phyloP scores from a whole-genome alignment of 2,888 invertebrate species.

The Noctuana brunneofusca region DNA sequence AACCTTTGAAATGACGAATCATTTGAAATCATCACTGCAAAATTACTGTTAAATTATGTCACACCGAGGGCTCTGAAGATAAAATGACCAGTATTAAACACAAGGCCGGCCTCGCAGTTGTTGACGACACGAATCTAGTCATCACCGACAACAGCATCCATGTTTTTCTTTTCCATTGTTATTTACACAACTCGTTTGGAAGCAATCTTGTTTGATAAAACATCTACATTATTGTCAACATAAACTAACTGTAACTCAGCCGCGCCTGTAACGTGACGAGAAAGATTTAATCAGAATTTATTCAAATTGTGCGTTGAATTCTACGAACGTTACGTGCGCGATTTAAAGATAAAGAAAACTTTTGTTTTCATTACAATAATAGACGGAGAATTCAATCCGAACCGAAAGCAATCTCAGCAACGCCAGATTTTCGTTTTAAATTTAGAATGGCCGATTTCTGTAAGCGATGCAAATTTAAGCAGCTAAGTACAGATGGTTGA shows the following conservation, averaged over 20 bases:
- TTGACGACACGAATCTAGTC: constrained; percentile 3
- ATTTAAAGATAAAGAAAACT: constrained; percentile 32
- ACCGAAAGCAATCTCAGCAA: constrained; percentile 1
- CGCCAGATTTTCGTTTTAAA: constrained; percentile 15
- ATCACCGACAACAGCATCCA: constrained; percentile 10
- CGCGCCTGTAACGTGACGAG: constrained; percentile 32
- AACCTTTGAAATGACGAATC: not conserved
- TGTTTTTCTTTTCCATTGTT: constrained; percentile 27
- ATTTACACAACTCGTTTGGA: constrained; percentile 19
- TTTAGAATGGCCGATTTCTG: constrained; percentile 26
- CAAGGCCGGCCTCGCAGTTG: constrained; percentile 3
- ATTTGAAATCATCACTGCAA: not conserved
- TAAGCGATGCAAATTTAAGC: constrained; percentile 29
- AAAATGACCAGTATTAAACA: constrained; percentile 14
- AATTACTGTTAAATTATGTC: constrained; percentile 1
- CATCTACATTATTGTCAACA: constrained; percentile 45
- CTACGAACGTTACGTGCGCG: constrained; percentile 32
- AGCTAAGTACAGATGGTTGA: constrained; percentile 57
- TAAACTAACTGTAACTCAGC: constrained; percentile 32
- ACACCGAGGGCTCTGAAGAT: constrained; percentile 4
- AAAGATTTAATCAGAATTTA: constrained; percentile 33
- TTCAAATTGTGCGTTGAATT: constrained; percentile 32
- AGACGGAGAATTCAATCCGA: not conserved
- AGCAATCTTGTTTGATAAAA: constrained; percentile 42
- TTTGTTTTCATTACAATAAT: constrained; percentile 34